Percentiles rank a stretch among this genome's conserved stretches.
Conservation (phyloP, 1,140 invertebrate species). For the Zaprionus kolodkinae region DNA sequence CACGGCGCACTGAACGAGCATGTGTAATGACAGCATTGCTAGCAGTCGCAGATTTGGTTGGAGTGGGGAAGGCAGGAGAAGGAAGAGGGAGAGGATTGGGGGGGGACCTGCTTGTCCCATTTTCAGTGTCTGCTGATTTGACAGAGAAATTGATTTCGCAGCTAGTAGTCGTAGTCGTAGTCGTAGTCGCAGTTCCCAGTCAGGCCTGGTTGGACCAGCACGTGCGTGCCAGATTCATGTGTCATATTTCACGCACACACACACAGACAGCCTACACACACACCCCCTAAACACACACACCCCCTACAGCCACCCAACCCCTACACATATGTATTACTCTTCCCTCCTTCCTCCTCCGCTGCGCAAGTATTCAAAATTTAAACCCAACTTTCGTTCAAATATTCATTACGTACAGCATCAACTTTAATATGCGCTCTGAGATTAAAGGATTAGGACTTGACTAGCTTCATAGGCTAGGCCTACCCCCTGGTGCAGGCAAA, state of each 20-base stretch:
- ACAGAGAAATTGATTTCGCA: slow-evolving; percentile 40
- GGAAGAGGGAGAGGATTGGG: neutral
- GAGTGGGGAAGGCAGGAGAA: neutral
- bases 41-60: slow-evolving; percentile 8
- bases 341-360: too few relatives aligned
- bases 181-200: neutral
- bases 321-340: neutral
- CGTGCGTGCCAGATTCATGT: slow-evolving; percentile 45
- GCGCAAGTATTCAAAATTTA: neutral
- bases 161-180: slow-evolving; percentile 9
- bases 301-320: neutral
- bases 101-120: neutral
- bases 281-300: too few relatives aligned
- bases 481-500: neutral
- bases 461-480: neutral
- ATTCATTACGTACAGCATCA: slow-evolving; percentile 1
- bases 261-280: neutral
- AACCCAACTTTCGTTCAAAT: neutral
- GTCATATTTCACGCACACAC: slow-evolving; percentile 10
- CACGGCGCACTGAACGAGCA: slow-evolving; percentile 27
- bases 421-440: neutral
- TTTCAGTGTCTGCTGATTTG: slow-evolving; percentile 30
- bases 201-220: slow-evolving; percentile 19
- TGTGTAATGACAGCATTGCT: slow-evolving; percentile 41
- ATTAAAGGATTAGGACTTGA: neutral